Evolutionary conservation across 1,140 invertebrate genomes (phyloP).

Genomic region (Calliphora vicina): DNA sequence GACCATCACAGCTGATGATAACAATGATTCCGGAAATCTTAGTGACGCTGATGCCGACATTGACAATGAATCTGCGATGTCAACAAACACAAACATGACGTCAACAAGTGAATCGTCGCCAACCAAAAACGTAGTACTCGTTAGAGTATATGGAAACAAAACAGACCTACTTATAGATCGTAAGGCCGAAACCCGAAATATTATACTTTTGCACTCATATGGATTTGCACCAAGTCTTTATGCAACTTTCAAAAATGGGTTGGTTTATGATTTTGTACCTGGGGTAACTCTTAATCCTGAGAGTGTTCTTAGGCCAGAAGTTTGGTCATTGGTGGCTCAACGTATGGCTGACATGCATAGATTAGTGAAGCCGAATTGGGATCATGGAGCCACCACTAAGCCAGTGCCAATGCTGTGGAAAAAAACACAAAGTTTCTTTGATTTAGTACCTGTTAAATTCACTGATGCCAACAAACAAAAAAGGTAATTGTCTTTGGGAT

Average conservation of each 20-base stretch:
- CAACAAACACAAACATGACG: not conserved
- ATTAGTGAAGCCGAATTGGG: conserved; percentile 54
- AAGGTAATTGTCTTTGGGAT: conserved; percentile 64
- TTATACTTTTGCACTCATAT: conserved; percentile 73
- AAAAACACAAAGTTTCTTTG: conserved; percentile 78
- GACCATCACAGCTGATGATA: not conserved
- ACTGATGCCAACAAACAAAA: conserved; percentile 69
- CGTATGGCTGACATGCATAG: conserved; percentile 85
- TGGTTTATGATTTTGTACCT: conserved; percentile 90
- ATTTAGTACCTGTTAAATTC: conserved; percentile 75
- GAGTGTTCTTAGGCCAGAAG: conserved; percentile 73
- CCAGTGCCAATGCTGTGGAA: conserved; percentile 75
- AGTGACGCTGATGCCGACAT: conserved; percentile 32
- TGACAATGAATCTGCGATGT: conserved; percentile 28
- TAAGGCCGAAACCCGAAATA: conserved; percentile 80
- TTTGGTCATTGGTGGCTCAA: conserved; percentile 79
- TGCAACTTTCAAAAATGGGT: conserved; percentile 92
- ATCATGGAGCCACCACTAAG: conserved; percentile 39
- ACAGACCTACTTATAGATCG: conserved; percentile 94
- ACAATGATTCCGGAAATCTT: conserved; percentile 38
- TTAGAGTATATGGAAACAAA: conserved; percentile 92
- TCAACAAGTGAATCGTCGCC: not conserved
- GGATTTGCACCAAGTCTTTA: conserved; percentile 87
- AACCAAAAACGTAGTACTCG: conserved; percentile 78
- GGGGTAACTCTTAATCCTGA: conserved; percentile 80